phyloP scores from a whole-genome alignment of 2,888 invertebrate species.

The Sinopyrophorus schimmeli region DNA sequence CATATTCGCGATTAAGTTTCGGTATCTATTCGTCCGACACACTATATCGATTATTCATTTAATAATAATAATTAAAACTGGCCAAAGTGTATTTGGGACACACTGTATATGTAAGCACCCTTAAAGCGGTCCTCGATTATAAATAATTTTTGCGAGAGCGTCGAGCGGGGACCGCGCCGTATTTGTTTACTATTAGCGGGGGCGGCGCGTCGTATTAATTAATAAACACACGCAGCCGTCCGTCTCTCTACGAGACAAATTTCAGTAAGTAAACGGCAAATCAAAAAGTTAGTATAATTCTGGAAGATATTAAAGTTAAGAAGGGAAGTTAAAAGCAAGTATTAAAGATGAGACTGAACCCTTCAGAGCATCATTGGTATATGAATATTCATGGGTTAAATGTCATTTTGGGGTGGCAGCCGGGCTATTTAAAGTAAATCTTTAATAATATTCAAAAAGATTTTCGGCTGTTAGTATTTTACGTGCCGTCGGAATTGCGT shows the following conservation, averaged over 20 bases:
- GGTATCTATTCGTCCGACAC: too few species aligned
- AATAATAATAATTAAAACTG: too few species aligned
- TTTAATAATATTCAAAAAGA: constrained; percentile 34
- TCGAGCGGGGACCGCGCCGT: too few species aligned
- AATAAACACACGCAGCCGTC: constrained; percentile 13
- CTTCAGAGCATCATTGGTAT: constrained; percentile 35
- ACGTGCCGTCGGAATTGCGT: constrained; percentile 1
- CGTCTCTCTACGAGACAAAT: constrained; percentile 14
- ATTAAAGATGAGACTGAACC: constrained; percentile 34
- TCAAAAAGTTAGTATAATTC: constrained; percentile 30
- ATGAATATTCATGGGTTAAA: constrained; percentile 36
- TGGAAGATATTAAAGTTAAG: constrained; percentile 33
- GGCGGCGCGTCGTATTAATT: constrained; percentile 15
- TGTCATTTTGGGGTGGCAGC: constrained; percentile 33
- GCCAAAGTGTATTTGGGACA: too few species aligned
- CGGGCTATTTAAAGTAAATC: constrained; percentile 34
- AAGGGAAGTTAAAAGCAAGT: constrained; percentile 32
- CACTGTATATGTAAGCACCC: too few species aligned
- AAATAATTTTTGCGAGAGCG: too few species aligned
- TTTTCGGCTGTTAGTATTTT: constrained; percentile 25
- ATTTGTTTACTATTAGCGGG: too few species aligned
- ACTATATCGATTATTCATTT: too few species aligned
- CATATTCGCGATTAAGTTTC: too few species aligned
- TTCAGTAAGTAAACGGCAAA: constrained; percentile 24
- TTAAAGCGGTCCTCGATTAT: too few species aligned